Percentiles rank a stretch among this genome's conserved stretches.
Evolutionary conservation across 2,797 vertebrate genomes (phyloP).

Genomic region (Gymnothorax javanicus): DNA sequence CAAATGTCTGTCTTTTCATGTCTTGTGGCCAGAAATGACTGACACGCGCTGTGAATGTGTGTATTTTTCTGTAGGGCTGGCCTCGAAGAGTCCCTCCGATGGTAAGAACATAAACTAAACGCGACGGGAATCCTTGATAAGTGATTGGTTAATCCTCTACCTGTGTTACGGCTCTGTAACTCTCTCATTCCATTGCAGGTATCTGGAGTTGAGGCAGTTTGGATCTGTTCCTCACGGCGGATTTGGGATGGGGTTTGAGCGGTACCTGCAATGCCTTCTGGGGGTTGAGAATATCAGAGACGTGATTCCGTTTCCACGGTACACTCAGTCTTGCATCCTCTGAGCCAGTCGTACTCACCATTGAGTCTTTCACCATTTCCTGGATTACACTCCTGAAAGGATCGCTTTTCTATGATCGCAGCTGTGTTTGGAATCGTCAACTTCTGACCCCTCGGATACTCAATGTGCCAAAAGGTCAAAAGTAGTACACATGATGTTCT

Average conservation of each 20-base stretch:
- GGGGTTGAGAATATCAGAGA: constrained; percentile 96
- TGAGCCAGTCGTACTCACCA: constrained; percentile 55
- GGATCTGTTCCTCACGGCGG: constrained; percentile 93
- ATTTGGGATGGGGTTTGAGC: constrained; percentile 96
- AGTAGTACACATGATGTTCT: too few relatives aligned
- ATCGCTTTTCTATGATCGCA: not conserved
- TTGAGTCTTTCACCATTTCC: not conserved
- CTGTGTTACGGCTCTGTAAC: not conserved
- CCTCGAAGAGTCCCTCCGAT: constrained; percentile 81
- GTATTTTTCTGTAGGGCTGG: constrained; percentile 71
- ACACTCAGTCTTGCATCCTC: constrained; percentile 86
- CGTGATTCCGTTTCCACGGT: constrained; percentile 92
- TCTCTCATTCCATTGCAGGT: constrained; percentile 75
- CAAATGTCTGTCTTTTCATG: not conserved
- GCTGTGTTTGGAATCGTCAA: too few relatives aligned
- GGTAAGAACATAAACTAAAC: constrained; percentile 73
- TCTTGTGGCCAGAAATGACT: not conserved
- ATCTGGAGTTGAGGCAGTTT: constrained; percentile 90
- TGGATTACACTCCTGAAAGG: not conserved
- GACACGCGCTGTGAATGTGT: not conserved
- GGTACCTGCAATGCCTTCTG: constrained; percentile 90
- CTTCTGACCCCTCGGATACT: too few relatives aligned
- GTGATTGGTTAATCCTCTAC: not conserved
- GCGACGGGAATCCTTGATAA: not conserved
- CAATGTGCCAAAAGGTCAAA: too few relatives aligned